These are phyloP conservation scores for Euthynnus affinis DNA, from an alignment of 2,797 vertebrate genomes.

Conservation along the genomic window DNA sequence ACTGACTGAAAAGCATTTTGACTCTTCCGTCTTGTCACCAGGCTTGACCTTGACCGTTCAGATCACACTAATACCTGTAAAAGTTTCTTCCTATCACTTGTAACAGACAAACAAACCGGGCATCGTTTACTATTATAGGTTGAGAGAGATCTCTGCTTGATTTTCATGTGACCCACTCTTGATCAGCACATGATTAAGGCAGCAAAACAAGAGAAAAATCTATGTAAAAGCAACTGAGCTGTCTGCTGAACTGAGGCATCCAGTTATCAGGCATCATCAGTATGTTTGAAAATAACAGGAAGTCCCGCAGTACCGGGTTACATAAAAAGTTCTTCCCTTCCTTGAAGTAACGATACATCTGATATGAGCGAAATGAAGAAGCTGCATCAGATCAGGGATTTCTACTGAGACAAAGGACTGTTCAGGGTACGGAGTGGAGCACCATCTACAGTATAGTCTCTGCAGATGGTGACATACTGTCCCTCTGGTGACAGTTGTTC, in stretches of 20 bases:
- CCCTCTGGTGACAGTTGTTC: not conserved
- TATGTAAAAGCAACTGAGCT: slow-evolving; percentile 1
- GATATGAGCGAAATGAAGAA: slow-evolving; percentile 7
- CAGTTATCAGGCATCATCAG: slow-evolving; percentile 65
- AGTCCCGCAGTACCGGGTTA: slow-evolving; percentile 52
- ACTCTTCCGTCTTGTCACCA: not conserved
- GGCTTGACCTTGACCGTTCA: slow-evolving; percentile 5
- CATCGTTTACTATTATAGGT: not conserved
- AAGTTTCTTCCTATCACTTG: not conserved
- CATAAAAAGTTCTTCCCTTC: slow-evolving; percentile 35
- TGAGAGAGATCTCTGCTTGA: not conserved
- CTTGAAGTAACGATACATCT: slow-evolving; percentile 37
- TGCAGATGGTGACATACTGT: not conserved
- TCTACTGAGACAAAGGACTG: not conserved
- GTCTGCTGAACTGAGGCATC: slow-evolving; percentile 40
- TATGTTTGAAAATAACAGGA: slow-evolving; percentile 74
- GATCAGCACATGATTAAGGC: slow-evolving; percentile 31
- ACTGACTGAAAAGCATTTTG: not conserved
- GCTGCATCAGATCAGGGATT: slow-evolving; percentile 21
- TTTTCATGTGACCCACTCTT: slow-evolving; percentile 23
- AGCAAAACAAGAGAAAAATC: not conserved
- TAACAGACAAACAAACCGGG: not conserved
- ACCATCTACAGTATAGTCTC: not conserved
- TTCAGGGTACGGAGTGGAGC: not conserved
- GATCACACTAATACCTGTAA: not conserved